phyloP scores from a whole-genome alignment of 1,140 invertebrate species.

The Dryas iulia region DNA sequence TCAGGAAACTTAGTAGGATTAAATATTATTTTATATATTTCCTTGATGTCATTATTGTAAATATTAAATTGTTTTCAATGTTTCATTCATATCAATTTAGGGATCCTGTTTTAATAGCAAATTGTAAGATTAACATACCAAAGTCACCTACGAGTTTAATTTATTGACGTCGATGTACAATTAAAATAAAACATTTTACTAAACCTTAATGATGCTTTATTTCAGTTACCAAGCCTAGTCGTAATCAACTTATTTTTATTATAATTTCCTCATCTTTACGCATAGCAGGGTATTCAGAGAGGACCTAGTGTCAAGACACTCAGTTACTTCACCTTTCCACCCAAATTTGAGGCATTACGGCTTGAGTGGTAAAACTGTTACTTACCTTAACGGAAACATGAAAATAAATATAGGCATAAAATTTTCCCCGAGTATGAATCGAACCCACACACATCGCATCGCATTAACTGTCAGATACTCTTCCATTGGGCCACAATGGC shows the following conservation, averaged over 20 bases:
- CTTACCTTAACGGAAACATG: too few relatives aligned
- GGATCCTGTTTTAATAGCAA: constrained; percentile 70
- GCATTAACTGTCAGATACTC: too few relatives aligned
- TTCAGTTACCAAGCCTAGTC: neutral
- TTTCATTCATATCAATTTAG: constrained; percentile 76
- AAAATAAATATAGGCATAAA: too few relatives aligned
- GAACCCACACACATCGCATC: too few relatives aligned
- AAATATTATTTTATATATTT: neutral
- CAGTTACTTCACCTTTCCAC: too few relatives aligned
- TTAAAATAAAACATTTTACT: constrained; percentile 74
- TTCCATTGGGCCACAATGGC: too few relatives aligned
- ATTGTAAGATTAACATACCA: constrained; percentile 65
- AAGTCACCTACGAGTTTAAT: constrained; percentile 64
- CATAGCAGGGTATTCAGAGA: too few relatives aligned
- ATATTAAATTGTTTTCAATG: constrained; percentile 72
- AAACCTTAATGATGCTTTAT: constrained; percentile 26
- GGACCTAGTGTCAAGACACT: too few relatives aligned
- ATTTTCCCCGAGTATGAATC: too few relatives aligned
- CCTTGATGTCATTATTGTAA: constrained; percentile 46
- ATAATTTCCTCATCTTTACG: too few relatives aligned
- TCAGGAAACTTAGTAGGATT: neutral
- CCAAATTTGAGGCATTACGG: too few relatives aligned
- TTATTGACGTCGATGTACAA: constrained; percentile 70
- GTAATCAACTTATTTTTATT: neutral
- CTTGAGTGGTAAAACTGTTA: too few relatives aligned